These are phyloP conservation scores for Taurulus bubalis DNA, from an alignment of 2,113 vertebrate genomes.

Conservation along the genomic window DNA sequence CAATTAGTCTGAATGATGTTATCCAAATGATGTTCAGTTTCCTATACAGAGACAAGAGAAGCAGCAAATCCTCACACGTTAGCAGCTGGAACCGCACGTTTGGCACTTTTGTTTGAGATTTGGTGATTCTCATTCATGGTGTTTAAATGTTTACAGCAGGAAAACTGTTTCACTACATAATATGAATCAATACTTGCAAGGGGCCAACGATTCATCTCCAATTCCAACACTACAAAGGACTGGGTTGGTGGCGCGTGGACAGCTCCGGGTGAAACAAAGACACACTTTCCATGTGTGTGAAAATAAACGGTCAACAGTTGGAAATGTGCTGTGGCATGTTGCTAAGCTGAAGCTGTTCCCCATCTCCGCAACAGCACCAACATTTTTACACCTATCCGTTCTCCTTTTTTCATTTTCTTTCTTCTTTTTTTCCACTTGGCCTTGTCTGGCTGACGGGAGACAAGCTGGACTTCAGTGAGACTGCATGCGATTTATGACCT, in stretches of 20 bases:
- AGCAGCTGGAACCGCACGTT: neutral
- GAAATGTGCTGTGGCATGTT: conserved; percentile 37
- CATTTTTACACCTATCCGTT: conserved; percentile 60
- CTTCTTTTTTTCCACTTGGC: conserved; percentile 32
- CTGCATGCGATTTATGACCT: conserved; percentile 71
- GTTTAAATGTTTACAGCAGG: neutral
- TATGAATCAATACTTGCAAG: neutral
- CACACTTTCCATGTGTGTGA: neutral
- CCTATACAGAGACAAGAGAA: neutral
- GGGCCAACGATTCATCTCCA: conserved; percentile 1
- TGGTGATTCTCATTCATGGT: neutral
- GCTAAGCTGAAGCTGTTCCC: conserved; percentile 35
- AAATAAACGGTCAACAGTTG: conserved; percentile 20
- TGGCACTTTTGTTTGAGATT: neutral
- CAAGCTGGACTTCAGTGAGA: conserved; percentile 60
- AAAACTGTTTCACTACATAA: neutral
- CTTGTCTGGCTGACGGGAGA: conserved; percentile 55
- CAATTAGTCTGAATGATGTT: neutral
- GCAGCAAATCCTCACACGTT: neutral
- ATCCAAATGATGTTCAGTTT: neutral
- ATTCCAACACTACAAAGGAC: conserved; percentile 6
- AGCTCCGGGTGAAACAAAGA: conserved; percentile 38
- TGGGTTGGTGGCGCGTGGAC: neutral
- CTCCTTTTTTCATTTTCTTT: conserved; percentile 3
- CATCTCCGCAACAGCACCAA: conserved; percentile 24